Conservation (phyloP, 1,140 invertebrate species). For the Ditylenchus dipsaci region DNA sequence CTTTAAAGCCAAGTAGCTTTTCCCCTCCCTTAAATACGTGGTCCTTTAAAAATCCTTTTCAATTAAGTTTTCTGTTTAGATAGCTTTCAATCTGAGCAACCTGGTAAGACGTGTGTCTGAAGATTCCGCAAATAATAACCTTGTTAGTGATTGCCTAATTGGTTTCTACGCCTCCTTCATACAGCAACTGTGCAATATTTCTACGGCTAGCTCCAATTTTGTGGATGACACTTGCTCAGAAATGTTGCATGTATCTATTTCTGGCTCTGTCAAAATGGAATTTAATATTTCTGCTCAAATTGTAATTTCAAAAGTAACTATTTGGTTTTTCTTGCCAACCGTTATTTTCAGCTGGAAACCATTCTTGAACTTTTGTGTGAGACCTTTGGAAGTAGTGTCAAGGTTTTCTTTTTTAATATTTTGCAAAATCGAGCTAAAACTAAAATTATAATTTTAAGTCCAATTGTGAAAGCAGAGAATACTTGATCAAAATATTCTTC, state of each 20-base stretch:
- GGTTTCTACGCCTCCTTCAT: not conserved
- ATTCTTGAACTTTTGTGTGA: constrained; percentile 19
- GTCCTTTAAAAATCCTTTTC: too few relatives aligned
- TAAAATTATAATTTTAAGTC: constrained; percentile 4
- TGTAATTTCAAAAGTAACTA: not conserved
- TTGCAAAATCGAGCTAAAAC: too few relatives aligned
- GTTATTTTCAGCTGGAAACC: not conserved
- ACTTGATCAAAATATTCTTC: constrained; percentile 13
- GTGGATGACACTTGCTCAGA: not conserved
- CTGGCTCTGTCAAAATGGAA: not conserved
- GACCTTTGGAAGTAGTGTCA: not conserved
- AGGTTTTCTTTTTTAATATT: too few relatives aligned
- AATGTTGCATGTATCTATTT: not conserved
- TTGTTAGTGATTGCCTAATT: not conserved
- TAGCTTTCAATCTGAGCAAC: not conserved
- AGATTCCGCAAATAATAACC: not conserved
- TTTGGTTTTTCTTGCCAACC: not conserved
- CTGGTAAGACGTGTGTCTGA: not conserved
- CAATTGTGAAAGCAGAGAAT: constrained; percentile 9
- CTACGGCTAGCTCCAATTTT: not conserved
- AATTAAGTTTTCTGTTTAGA: too few relatives aligned
- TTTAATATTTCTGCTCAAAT: not conserved
- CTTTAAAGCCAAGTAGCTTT: too few relatives aligned
- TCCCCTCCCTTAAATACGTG: too few relatives aligned
- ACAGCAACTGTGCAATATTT: not conserved